Evolutionary conservation across 2,888 invertebrate species (phyloP), one percentile per base, ranked within the genome.

Genomic region (Agapostemon virescens): DNA sequence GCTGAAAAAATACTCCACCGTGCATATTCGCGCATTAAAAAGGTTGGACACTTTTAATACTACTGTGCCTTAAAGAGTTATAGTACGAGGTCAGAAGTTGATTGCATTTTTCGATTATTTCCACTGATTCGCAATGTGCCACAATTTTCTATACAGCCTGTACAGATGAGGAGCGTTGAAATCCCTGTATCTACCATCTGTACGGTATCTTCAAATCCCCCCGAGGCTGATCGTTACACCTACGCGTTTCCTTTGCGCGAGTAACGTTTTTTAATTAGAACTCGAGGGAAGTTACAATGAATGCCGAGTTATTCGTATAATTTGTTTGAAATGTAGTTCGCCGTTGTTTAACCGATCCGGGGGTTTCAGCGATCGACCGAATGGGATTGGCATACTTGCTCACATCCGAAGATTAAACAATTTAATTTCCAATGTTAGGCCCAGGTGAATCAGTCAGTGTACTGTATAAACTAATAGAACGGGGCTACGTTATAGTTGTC

Each of bases 181-280:
- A 26, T 38, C 64, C 38, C 64, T 38, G 67, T 81, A 79, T 74
- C 77, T 81, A 30, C 17, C 58, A 49, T 64, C 69, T 58, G 55
- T 63, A 61, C 72, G 72, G 67, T 77, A 68, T 38, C 61, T 36
- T 40, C 30, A 4, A 45, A 64, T 70, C 20, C 55, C 23, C 70
- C 15, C 40, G 71, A 45, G 66, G 73, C 33, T 23, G 58, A 76
- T 69, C 66, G 45, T 69, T 61, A 52, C 75, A 79, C 79, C 79
- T 69, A 81, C 74, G 78, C 81, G 70, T 49, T 77, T 72, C 77
- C 45, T 58, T 69, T 36, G 40, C 38, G 58, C 72, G 55, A 72
- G 38, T 64, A 79, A 74, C 38, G 64, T 69, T 72, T 70, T 75
- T 67, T 71, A 68, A 66, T 77, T 72, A 64, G 33, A 72, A 64